Evolutionary conservation across 1,140 invertebrate genomes (phyloP), one percentile per base, ranked within the genome.

Genomic region (Bombus confusus): DNA sequence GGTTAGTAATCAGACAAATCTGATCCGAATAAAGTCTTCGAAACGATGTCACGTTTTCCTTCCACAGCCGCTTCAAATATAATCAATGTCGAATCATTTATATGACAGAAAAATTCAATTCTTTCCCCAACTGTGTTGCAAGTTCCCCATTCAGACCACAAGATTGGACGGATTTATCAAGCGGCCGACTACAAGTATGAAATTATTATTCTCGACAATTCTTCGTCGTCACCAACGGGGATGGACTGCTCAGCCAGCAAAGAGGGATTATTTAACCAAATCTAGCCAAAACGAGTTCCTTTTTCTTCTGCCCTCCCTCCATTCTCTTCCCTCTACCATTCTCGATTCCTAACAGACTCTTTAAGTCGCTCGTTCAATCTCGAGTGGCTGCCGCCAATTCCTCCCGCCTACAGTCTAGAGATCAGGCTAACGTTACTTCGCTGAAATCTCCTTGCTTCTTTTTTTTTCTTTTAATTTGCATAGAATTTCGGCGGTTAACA

Each of bases 281-380:
- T 91, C 89, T 86, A 91, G 74, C 47, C 69, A 73, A 90, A 88
- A 91, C 69, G 86, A 86, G 83, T 82, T 68, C 75, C 86, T 87
- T 82, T 84, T 81, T 77, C 77, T 86, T 78, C 76, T 68, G 72
- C 83, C 76, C 69, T 37, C 34, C 37, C 57, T 37, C 83, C 25
- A 64, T n/a, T 31, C 57, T 41, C 68, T 80, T 71, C 68, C 80
- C 57, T 57, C 37, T 52, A n/a, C 78, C 39, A 82, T 73, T 34
- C 81, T 73, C 83, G 86, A 90, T 81, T 90, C 85, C 86, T 86
- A 88, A 91, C 83, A 85, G 77, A 86, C 77, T 88, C 74, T 77
- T 81, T 90, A 88, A 90, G 88, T 90, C 86, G 84, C 81, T 88
- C 89, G 89, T 91, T 90, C 89, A 90, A 90, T 91, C 89, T 90